phyloP scores from a whole-genome alignment of 2,888 invertebrate species.

The Liopterus haemorrhoidalis region DNA sequence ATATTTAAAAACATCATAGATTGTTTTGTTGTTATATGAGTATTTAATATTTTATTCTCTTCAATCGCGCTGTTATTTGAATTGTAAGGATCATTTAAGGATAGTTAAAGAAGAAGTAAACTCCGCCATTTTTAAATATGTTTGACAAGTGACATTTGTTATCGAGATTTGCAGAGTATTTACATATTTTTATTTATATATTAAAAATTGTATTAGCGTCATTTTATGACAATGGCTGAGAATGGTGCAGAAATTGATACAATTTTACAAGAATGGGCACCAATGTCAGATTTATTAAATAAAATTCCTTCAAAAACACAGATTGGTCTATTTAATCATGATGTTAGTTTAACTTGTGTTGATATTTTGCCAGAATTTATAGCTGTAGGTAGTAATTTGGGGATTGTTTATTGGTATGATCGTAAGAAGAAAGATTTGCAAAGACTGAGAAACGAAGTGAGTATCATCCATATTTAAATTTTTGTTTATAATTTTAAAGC shows the following conservation, averaged over 20 bases:
- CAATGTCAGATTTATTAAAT: constrained; percentile 66
- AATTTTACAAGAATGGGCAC: constrained; percentile 69
- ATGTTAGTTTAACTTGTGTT: constrained; percentile 72
- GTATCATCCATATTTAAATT: constrained; percentile 29
- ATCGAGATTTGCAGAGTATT: no score
- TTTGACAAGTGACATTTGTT: no score
- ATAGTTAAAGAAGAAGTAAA: no score
- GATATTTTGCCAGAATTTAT: constrained; percentile 77
- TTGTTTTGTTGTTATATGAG: no score
- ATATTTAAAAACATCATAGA: no score
- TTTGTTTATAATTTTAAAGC: constrained; percentile 1
- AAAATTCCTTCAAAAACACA: constrained; percentile 70
- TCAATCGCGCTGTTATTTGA: no score
- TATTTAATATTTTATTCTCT: no score
- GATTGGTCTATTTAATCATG: constrained; percentile 68
- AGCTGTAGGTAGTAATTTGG: constrained; percentile 79
- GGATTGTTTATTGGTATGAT: constrained; percentile 83
- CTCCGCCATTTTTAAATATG: no score
- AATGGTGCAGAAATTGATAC: constrained; percentile 16
- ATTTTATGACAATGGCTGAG: no score
- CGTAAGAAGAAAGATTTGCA: constrained; percentile 70
- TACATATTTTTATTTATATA: no score
- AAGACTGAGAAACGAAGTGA: constrained; percentile 74
- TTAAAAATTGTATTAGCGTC: no score
- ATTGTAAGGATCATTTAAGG: no score